Evolutionary conservation across 2,797 vertebrate species (phyloP), one percentile per base, ranked within the genome.

Genomic region (Chelidonichthys spinosus): DNA sequence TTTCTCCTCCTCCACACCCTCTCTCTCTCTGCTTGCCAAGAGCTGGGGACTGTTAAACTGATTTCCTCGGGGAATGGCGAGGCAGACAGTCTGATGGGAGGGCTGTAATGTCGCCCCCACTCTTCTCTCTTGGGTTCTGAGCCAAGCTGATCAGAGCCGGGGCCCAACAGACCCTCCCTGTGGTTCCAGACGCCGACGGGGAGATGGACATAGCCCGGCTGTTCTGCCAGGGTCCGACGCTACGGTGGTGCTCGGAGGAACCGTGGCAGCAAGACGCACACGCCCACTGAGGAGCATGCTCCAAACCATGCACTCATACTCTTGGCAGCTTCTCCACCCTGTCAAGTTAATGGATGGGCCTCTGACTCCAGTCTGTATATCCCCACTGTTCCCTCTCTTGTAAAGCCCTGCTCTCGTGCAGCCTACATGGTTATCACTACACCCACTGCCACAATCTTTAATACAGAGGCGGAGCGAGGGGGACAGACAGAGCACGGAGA

Each of bases 31-130:
- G 87, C 90, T 90, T 89, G 91, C 92, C 92, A 93, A 93, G 90
- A 92, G 85, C 93, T 88, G 87, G 89, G 86, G 93, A 94, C 94
- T 94, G 93, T 94, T 95, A 94, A 95, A 95, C 91, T 94, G 93
- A 95, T 95, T 95, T 95, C 93, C 94, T 95, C 84, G 55, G 94
- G 94, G 92, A 93, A 85, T 76, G 47, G 82, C 81, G 79, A 90
- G 87, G 90, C 93, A 93, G 93, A 92, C 90, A 87, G 92, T 91
- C 92, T 93, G 91, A 92, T 92, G 92, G 91, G 90, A 92, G 84
- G 83, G 80, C 86, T 84, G 74, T 69, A 82, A 85, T 84, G 82
- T 83, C 75, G 79, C 87, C 88, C 86, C 84, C 85, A 84, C 86
- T 87, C 83, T 87, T 68, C 67, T 82, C 72, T 78, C 77, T 76